Evolutionary conservation across 1,140 invertebrate genomes (phyloP).

Genomic region (Antheraea mylitta): DNA sequence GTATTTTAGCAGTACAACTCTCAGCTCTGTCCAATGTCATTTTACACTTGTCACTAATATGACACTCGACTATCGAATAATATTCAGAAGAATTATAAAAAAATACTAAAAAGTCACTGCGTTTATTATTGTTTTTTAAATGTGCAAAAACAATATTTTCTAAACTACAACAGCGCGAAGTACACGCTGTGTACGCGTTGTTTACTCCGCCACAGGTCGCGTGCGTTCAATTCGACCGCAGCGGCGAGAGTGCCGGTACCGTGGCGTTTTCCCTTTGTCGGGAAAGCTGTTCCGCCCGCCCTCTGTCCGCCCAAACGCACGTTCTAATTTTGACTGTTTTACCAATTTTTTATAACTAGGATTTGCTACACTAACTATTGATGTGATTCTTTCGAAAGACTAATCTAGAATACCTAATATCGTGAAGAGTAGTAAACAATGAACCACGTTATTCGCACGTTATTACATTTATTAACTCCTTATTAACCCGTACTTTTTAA

Average conservation of each 20-base stretch:
- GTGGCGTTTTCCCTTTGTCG: slow-evolving; percentile 49
- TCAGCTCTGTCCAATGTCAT: slow-evolving; percentile 71
- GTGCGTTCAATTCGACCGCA: slow-evolving; percentile 45
- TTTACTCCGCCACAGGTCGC: slow-evolving; percentile 19
- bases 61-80: not conserved
- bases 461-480: not conserved
- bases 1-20: slow-evolving; percentile 69
- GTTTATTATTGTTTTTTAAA: no score
- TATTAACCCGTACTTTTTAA: not conserved
- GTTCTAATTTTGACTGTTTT: slow-evolving; percentile 18
- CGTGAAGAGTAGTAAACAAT: not conserved
- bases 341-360: slow-evolving; percentile 33
- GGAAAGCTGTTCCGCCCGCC: slow-evolving; percentile 55
- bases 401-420: slow-evolving; percentile 10
- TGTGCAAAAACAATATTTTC: slow-evolving; percentile 6
- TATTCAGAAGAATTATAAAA: not conserved
- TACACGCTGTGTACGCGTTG: not conserved
- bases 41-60: slow-evolving; percentile 33
- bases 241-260: slow-evolving; percentile 45
- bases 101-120: not conserved
- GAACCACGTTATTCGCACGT: not conserved
- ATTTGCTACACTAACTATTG: slow-evolving; percentile 23
- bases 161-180: not conserved
- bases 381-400: slow-evolving; percentile 16
- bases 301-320: slow-evolving; percentile 42